Conservation (phyloP, 2,797 vertebrate genomes). For the Echeneis naucrates region DNA sequence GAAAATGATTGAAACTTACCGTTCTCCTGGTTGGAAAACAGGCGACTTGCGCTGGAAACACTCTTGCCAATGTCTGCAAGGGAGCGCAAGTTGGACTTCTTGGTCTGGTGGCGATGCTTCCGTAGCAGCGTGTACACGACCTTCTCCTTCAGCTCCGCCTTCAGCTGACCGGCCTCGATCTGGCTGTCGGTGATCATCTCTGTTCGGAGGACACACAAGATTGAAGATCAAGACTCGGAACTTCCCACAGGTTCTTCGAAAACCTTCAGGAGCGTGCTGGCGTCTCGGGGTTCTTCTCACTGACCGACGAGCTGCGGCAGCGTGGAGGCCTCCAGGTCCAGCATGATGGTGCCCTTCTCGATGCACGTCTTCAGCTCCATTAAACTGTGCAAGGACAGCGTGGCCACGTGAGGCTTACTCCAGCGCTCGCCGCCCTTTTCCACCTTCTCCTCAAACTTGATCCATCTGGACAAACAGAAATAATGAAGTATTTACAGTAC, state of each 20-base stretch:
- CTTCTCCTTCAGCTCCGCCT: slow-evolving; percentile 93
- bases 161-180: slow-evolving; percentile 92
- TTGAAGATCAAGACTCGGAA: not conserved
- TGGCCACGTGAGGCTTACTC: slow-evolving; percentile 97
- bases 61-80: slow-evolving; percentile 98
- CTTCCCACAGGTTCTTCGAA: not conserved
- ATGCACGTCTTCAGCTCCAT: slow-evolving; percentile 94
- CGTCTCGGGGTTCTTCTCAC: slow-evolving; percentile 26
- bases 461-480: slow-evolving; percentile 87
- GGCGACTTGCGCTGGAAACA: slow-evolving; percentile 97
- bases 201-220: slow-evolving; percentile 55
- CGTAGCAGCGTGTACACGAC: slow-evolving; percentile 94
- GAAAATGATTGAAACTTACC: slow-evolving; percentile 86
- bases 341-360: slow-evolving; percentile 93
- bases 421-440: slow-evolving; percentile 96
- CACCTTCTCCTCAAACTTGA: slow-evolving; percentile 99
- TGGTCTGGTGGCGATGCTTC: slow-evolving; percentile 98
- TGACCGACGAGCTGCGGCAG: slow-evolving; percentile 95
- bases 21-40: slow-evolving; percentile 96
- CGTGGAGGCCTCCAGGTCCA: slow-evolving; percentile 92
- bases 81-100: slow-evolving; percentile 98
- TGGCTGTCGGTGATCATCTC: slow-evolving; percentile 94
- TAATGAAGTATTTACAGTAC: not conserved
- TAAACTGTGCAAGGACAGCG: slow-evolving; percentile 89
- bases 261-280: fast-evolving